phyloP scores from a whole-genome alignment of 2,113 vertebrate species.

The Crotalus tigris region DNA sequence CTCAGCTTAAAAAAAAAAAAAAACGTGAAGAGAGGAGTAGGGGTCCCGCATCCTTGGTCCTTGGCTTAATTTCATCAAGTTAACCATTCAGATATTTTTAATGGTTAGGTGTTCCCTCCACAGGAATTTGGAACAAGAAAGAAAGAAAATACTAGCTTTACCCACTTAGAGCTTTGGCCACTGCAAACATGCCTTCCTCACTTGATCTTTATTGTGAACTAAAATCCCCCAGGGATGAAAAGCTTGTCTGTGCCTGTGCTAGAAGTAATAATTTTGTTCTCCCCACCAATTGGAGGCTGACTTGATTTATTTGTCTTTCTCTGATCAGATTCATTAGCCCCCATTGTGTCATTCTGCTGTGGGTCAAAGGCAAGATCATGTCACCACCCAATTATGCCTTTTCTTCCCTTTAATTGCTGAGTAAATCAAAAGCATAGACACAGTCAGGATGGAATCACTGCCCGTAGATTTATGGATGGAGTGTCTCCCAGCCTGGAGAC shows the following conservation, averaged over 20 bases:
- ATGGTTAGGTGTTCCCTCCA: neutral
- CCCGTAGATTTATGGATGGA: neutral
- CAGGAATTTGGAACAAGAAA: neutral
- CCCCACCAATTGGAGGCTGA: neutral
- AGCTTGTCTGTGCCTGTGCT: neutral
- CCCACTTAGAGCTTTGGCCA: neutral
- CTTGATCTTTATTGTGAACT: neutral
- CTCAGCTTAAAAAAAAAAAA: neutral
- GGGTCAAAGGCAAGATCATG: neutral
- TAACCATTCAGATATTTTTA: neutral
- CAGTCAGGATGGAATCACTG: neutral
- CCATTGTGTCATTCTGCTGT: neutral
- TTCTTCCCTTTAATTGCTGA: constrained; percentile 24
- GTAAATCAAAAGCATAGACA: neutral
- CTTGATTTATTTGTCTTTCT: constrained; percentile 9
- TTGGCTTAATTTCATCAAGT: neutral
- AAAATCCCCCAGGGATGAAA: neutral
- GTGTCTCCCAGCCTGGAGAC: neutral
- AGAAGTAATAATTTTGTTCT: neutral
- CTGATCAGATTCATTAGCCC: neutral
- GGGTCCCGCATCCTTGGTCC: neutral
- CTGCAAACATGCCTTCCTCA: neutral
- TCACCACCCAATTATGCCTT: neutral
- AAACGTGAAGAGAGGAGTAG: neutral
- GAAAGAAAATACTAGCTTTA: neutral